Percentiles rank a stretch among this genome's conserved stretches.
Evolutionary conservation across 2,113 vertebrate species (phyloP).

Genomic region (Spermophilus dauricus): DNA sequence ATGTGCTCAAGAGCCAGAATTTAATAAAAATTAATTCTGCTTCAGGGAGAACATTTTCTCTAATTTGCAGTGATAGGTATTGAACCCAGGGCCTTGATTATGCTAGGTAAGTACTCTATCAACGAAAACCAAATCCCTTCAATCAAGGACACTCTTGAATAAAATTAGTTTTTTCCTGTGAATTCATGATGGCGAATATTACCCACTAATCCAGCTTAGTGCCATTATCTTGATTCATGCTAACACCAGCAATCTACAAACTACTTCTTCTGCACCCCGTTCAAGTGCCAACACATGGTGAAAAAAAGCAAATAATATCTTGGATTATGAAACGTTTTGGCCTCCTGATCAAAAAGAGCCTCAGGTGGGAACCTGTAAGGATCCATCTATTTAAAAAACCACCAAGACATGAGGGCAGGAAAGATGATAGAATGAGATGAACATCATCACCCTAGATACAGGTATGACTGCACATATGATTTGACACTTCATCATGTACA

Average conservation of each 20-base stretch:
- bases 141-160: constrained; percentile 20
- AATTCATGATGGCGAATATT: not conserved
- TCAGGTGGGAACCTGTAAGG: not conserved
- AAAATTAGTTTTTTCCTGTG: not conserved
- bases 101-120: not conserved
- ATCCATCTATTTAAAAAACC: constrained; percentile 15
- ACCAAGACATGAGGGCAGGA: not conserved
- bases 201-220: not conserved
- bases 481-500: too few species aligned
- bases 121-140: not conserved
- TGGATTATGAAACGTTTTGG: constrained; percentile 43
- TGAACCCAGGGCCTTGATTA: not conserved
- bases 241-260: not conserved
- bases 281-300: not conserved
- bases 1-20: not conserved
- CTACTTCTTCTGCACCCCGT: not conserved
- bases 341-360: constrained; percentile 5
- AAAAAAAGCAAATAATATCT: not conserved
- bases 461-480: too few species aligned
- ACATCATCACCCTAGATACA: too few species aligned
- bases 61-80: not conserved
- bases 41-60: not conserved
- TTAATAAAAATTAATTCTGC: constrained; percentile 10
- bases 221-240: constrained; percentile 16
- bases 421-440: too few species aligned